phyloP scores from a whole-genome alignment of 2,888 invertebrate species.

The Eupeodes luniger region DNA sequence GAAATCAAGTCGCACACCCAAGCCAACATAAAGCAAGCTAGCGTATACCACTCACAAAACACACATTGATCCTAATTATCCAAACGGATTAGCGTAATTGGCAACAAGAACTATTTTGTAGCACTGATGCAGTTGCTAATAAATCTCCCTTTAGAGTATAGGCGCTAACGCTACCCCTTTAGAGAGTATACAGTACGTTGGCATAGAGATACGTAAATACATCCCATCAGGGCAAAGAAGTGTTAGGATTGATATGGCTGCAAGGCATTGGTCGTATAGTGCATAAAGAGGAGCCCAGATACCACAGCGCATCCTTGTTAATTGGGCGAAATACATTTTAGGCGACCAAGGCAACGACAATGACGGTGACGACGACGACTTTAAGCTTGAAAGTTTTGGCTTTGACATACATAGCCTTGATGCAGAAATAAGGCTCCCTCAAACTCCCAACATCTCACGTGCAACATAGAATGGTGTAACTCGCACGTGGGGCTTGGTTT shows the following conservation, averaged over 20 bases:
- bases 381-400: constrained; percentile 6
- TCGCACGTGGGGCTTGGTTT: background rate
- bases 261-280: background rate
- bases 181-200: background rate
- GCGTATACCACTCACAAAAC: constrained; percentile 22
- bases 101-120: constrained; percentile 60
- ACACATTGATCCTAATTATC: constrained; percentile 74
- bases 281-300: no score
- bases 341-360: background rate
- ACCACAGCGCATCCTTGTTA: constrained; percentile 53
- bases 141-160: constrained; percentile 54
- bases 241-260: constrained; percentile 27
- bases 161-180: background rate
- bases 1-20: constrained; percentile 59
- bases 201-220: constrained; percentile 35
- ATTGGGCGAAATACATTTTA: constrained; percentile 64
- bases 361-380: background rate
- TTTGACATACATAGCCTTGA: background rate
- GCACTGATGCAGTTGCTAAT: constrained; percentile 60
- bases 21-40: constrained; percentile 6
- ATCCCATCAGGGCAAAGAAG: constrained; percentile 48
- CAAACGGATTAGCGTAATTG: constrained; percentile 72
- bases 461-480: background rate
- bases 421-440: background rate
- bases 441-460: constrained; percentile 1